Evolutionary conservation across 2,113 vertebrate species (phyloP).

Genomic region (Sitta europaea): DNA sequence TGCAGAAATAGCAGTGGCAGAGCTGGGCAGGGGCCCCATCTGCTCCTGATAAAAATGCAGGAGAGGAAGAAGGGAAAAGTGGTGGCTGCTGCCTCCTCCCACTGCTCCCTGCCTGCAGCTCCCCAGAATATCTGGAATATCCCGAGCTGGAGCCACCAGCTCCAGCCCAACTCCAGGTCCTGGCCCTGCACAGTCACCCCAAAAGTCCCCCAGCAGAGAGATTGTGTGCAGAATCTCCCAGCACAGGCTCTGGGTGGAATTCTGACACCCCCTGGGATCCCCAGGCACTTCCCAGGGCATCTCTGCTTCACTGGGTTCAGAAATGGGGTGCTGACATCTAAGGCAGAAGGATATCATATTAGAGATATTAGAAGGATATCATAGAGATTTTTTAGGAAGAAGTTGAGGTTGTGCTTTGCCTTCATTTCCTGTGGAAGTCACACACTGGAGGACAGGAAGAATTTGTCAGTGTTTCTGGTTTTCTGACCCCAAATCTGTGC

Average conservation of each 20-base stretch:
- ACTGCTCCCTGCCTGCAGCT: not conserved
- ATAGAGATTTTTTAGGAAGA: too few species aligned
- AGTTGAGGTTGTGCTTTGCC: not conserved
- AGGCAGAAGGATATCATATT: not conserved
- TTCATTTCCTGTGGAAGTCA: not conserved
- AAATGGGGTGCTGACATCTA: not conserved
- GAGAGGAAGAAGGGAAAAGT: not conserved
- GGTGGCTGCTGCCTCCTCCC: not conserved
- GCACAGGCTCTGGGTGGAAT: not conserved
- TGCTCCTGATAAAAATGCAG: constrained; percentile 21
- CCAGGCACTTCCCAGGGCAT: not conserved
- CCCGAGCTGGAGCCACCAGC: not conserved
- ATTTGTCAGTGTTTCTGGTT: not conserved
- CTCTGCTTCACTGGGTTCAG: not conserved
- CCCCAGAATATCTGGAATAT: too few species aligned
- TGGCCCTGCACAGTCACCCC: not conserved
- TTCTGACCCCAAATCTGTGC: not conserved
- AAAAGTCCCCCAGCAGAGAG: not conserved
- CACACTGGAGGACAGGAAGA: not conserved
- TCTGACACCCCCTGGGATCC: not conserved
- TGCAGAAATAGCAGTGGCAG: constrained; percentile 37
- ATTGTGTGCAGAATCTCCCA: not conserved
- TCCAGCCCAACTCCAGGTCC: not conserved
- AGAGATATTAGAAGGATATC: too few species aligned
- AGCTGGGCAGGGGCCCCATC: constrained; percentile 51